Percentiles rank a stretch among this genome's conserved stretches.
Conservation (phyloP, 2,113 vertebrate species). For the Furnarius figulus region DNA sequence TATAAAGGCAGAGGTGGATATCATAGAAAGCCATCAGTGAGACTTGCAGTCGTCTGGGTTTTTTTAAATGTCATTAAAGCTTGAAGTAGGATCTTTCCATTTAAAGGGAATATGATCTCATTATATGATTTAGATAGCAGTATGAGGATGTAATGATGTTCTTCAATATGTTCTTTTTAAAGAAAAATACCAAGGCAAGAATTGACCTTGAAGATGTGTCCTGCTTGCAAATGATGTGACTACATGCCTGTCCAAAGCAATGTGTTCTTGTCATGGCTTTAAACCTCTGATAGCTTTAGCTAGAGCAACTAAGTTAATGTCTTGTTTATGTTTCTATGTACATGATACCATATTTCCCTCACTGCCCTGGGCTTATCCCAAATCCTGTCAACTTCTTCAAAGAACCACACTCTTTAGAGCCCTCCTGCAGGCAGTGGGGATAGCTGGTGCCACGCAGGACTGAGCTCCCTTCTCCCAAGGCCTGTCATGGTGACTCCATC, state of each 20-base stretch:
- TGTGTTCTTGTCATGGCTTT: background rate
- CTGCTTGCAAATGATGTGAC: background rate
- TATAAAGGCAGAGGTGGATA: conserved; percentile 29
- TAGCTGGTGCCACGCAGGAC: accelerated
- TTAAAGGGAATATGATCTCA: conserved; percentile 34
- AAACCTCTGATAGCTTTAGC: background rate
- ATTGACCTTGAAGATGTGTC: background rate
- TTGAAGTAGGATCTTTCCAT: conserved; percentile 20
- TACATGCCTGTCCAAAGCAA: background rate
- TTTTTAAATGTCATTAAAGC: conserved; percentile 38
- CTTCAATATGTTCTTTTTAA: conserved; percentile 15
- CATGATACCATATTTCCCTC: background rate
- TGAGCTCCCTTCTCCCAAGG: background rate
- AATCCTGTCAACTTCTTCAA: background rate
- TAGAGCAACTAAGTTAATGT: background rate
- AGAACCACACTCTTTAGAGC: background rate
- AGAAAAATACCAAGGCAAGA: background rate
- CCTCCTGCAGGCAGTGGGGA: background rate
- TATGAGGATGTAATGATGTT: conserved; percentile 1
- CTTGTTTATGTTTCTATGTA: background rate
- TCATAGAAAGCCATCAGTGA: conserved; percentile 22
- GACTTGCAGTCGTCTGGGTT: background rate
- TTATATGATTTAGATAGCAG: conserved; percentile 13
- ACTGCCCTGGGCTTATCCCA: background rate
- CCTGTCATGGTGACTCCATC: background rate